A percentile compares a stretch with the other conserved stretches of the same genome.
Conservation (phyloP, 2,113 vertebrate genomes). For the Odontophorus gujanensis region DNA sequence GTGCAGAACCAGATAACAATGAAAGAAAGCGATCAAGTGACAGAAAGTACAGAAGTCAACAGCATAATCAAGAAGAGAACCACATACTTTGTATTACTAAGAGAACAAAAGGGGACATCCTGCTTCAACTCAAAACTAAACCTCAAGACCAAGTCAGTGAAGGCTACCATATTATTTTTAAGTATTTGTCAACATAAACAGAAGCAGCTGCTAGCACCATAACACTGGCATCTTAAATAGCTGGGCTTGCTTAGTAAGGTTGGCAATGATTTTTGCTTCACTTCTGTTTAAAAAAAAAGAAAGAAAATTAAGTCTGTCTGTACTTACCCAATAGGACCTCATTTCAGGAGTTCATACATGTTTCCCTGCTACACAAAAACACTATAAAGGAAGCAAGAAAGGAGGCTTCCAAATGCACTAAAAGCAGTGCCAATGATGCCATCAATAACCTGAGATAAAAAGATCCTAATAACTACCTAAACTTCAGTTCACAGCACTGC, state of each 20-base stretch:
- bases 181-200: background rate
- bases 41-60: background rate
- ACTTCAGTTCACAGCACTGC: background rate
- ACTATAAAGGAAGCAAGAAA: background rate
- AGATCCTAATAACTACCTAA: background rate
- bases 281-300: background rate
- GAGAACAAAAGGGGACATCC: background rate
- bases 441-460: background rate
- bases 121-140: background rate
- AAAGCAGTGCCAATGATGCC: background rate
- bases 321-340: background rate
- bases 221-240: background rate
- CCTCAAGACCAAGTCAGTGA: background rate
- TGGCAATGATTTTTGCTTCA: background rate
- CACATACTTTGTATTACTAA: background rate
- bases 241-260: background rate
- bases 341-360: background rate
- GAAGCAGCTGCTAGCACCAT: background rate
- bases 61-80: background rate
- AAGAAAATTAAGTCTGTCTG: background rate
- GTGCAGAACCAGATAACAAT: accelerated
- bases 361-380: background rate
- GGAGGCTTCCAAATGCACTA: background rate
- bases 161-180: background rate
- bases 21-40: background rate